Conservation (phyloP, 2,797 vertebrate genomes). For the Melanotaenia boesemani region DNA sequence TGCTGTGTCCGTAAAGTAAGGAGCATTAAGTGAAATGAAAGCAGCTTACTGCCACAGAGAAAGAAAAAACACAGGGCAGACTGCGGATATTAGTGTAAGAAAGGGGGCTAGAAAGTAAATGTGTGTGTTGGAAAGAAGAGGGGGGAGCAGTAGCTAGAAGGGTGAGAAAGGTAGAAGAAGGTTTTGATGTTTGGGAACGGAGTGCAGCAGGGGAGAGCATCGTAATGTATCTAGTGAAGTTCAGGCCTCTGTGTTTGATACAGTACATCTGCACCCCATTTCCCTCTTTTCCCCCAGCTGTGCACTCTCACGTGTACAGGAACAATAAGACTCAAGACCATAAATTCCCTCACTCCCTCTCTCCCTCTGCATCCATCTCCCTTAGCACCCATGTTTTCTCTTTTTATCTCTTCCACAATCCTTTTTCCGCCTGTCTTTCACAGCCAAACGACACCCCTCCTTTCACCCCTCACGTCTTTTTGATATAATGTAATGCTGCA, state of each 20-base stretch:
- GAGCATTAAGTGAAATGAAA: slow-evolving; percentile 67
- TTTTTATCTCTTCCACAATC: slow-evolving; percentile 38
- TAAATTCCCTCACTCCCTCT: slow-evolving; percentile 71
- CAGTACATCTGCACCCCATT: slow-evolving; percentile 81
- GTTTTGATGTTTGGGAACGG: slow-evolving; percentile 72
- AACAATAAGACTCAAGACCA: slow-evolving; percentile 70
- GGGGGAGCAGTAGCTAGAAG: slow-evolving; percentile 61
- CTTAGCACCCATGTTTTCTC: slow-evolving; percentile 43
- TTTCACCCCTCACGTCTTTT: not conserved
- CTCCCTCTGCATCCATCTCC: slow-evolving; percentile 56
- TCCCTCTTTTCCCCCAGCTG: slow-evolving; percentile 76
- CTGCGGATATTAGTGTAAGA: slow-evolving; percentile 54
- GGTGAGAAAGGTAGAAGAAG: slow-evolving; percentile 73
- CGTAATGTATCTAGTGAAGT: slow-evolving; percentile 81
- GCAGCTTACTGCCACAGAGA: slow-evolving; percentile 33
- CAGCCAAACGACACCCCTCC: slow-evolving; percentile 22
- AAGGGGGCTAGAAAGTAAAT: slow-evolving; percentile 49
- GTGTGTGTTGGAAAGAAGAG: slow-evolving; percentile 19
- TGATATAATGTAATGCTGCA: slow-evolving; percentile 34
- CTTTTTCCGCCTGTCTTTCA: slow-evolving; percentile 26
- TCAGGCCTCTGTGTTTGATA: slow-evolving; percentile 74
- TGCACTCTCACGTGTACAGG: slow-evolving; percentile 78
- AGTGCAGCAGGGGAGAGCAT: slow-evolving; percentile 73
- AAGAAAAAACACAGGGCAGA: slow-evolving; percentile 35
- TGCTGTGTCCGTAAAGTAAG: slow-evolving; percentile 70